Percentiles rank a stretch among this genome's conserved stretches.
Conservation (phyloP, 2,888 invertebrate species). For the Drosophila imparisetae region DNA sequence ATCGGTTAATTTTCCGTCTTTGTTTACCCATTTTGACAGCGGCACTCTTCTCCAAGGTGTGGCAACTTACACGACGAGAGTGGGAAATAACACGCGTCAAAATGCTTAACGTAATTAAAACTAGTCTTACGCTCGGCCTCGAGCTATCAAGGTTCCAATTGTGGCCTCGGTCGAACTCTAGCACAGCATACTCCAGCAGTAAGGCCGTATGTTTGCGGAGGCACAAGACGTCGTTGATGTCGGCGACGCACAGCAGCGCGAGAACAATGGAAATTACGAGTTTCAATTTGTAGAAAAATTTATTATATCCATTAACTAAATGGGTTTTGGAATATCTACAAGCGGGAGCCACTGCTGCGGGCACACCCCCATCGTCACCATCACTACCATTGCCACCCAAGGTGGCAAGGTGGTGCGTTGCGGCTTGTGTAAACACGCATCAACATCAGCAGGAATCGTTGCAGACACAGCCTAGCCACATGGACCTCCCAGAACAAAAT, state of each 20-base stretch:
- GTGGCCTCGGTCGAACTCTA: conserved; percentile 28
- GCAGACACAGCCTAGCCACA: conserved; percentile 61
- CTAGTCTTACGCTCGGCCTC: conserved; percentile 60
- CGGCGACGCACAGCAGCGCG: conserved; percentile 58
- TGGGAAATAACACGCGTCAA: conserved; percentile 10
- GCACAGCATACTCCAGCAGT: conserved; percentile 9
- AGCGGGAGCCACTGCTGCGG: conserved; percentile 25
- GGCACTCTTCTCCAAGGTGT: background rate
- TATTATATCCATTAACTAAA: conserved; percentile 85
- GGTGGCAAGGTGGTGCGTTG: conserved; percentile 57
- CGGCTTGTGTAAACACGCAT: conserved; percentile 62
- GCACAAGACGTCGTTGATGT: conserved; percentile 36
- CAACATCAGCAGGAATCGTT: conserved; percentile 57
- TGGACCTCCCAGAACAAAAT: conserved; percentile 69
- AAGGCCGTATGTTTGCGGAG: conserved; percentile 7
- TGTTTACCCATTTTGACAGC: conserved; percentile 8
- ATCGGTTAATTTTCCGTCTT: background rate
- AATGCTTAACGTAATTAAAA: conserved; percentile 81
- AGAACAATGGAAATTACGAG: conserved; percentile 83
- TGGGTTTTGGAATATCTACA: conserved; percentile 81
- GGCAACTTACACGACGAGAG: background rate
- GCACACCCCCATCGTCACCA: conserved; percentile 2
- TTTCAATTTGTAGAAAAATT: conserved; percentile 85
- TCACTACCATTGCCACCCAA: conserved; percentile 22
- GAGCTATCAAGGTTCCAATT: conserved; percentile 12